These are phyloP conservation scores for Porites australiensis DNA, from an alignment of 64 coral and sea anemone species.

Conservation along the genomic window DNA sequence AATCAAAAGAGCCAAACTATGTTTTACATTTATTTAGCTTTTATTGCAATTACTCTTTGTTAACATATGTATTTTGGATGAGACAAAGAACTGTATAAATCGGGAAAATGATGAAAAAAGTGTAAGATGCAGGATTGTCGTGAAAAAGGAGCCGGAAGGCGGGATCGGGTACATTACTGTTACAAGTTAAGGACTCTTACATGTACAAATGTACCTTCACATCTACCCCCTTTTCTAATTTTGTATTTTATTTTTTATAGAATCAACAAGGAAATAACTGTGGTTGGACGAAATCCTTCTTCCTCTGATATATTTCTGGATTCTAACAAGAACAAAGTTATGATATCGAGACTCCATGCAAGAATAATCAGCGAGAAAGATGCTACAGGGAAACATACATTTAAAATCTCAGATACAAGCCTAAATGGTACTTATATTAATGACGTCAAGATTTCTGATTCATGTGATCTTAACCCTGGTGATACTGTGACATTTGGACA, in stretches of 20 bases:
- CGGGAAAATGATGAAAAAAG: too few relatives aligned
- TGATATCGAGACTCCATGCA: constrained; percentile 97
- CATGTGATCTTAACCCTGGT: constrained; percentile 71
- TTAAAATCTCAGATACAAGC: constrained; percentile 89
- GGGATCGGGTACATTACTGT: too few relatives aligned
- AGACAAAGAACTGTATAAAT: too few relatives aligned
- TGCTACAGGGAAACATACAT: constrained; percentile 39
- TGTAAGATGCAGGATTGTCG: too few relatives aligned
- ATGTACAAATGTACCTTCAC: too few relatives aligned
- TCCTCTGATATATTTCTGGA: constrained; percentile 86
- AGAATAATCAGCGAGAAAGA: constrained; percentile 64
- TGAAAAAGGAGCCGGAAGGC: too few relatives aligned
- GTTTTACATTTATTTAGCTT: too few relatives aligned
- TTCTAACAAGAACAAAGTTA: constrained; percentile 82
- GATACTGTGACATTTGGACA: constrained; percentile 94
- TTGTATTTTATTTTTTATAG: constrained; percentile 39
- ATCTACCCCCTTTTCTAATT: too few relatives aligned
- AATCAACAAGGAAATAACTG: constrained; percentile 79
- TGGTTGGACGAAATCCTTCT: constrained; percentile 80
- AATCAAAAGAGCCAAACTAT: too few relatives aligned
- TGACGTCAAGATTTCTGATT: constrained; percentile 81
- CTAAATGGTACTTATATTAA: constrained; percentile 97
- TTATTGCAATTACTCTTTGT: too few relatives aligned
- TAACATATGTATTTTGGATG: too few relatives aligned
- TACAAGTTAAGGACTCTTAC: too few relatives aligned